phyloP scores from a whole-genome alignment of 2,113 vertebrate species.

The Zingel zingel region DNA sequence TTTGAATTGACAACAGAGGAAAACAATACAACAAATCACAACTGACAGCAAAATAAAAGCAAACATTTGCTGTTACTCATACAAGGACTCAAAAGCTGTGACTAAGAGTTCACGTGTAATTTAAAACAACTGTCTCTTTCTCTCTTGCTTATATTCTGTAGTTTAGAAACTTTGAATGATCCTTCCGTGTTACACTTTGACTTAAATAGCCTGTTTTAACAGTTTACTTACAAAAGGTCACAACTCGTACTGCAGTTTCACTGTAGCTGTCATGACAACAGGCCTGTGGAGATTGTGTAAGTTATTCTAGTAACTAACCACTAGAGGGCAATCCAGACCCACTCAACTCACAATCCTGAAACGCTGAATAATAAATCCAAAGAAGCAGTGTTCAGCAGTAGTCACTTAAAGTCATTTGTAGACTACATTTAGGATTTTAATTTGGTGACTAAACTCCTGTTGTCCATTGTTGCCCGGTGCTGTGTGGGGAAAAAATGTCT shows the following conservation, averaged over 20 bases:
- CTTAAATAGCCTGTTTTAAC: background rate
- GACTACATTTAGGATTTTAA: background rate
- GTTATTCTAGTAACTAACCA: conserved; percentile 16
- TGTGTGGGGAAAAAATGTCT: too few species aligned
- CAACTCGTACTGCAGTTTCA: background rate
- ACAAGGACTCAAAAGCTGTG: conserved; percentile 28
- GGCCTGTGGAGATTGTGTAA: background rate
- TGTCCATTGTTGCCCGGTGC: background rate
- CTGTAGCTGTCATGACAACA: background rate
- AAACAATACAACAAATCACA: conserved; percentile 3
- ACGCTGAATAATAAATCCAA: conserved; percentile 8
- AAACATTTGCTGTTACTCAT: conserved; percentile 71
- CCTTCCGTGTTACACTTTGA: background rate
- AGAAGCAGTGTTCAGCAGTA: background rate
- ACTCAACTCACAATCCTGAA: background rate
- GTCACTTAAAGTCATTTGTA: background rate
- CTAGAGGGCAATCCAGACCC: conserved; percentile 54
- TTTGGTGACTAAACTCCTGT: background rate
- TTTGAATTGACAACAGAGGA: conserved; percentile 54
- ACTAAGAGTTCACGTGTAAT: background rate
- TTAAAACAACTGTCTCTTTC: background rate
- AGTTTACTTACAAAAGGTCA: background rate
- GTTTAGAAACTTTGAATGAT: background rate
- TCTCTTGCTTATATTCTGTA: background rate
- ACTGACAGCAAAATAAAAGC: background rate